phyloP scores from a whole-genome alignment of 1,140 invertebrate species.

The Conopomorpha cramerella region DNA sequence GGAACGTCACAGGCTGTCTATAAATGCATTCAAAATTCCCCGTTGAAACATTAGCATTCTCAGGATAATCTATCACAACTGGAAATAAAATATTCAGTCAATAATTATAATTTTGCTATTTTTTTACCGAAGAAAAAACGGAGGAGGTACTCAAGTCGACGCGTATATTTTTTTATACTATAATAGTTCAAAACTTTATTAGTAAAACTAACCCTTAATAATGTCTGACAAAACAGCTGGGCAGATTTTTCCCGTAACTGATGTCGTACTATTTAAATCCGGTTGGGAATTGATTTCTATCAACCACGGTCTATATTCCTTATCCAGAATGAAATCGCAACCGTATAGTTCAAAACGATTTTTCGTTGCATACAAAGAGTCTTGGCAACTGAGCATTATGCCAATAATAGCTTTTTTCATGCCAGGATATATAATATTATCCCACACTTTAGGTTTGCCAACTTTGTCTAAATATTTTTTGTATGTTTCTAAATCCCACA shows the following conservation, averaged over 20 bases:
- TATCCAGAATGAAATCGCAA: conserved; percentile 88
- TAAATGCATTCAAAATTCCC: conserved; percentile 64
- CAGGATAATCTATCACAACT: conserved; percentile 64
- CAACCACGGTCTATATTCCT: conserved; percentile 86
- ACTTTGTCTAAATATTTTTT: conserved; percentile 67
- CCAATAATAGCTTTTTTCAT: conserved; percentile 85
- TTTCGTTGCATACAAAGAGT: conserved; percentile 72
- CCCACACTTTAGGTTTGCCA: conserved; percentile 59
- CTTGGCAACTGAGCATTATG: conserved; percentile 77
- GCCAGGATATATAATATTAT: conserved; percentile 77
- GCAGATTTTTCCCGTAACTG: conserved; percentile 82
- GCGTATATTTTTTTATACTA: no score
- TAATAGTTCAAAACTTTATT: no score
- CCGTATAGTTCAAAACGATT: conserved; percentile 91
- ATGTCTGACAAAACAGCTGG: conserved; percentile 81
- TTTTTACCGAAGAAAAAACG: no score
- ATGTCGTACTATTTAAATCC: conserved; percentile 80
- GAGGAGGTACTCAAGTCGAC: no score
- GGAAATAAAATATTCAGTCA: conserved; percentile 22
- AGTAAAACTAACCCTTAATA: conserved; percentile 73
- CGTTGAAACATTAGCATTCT: conserved; percentile 51
- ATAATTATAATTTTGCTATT: no score
- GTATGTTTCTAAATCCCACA: conserved; percentile 84
- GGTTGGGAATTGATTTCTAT: conserved; percentile 94
- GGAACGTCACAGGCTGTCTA: conserved; percentile 32